Conservation (phyloP, 2,113 vertebrate species). For the Mus spicilegus region DNA sequence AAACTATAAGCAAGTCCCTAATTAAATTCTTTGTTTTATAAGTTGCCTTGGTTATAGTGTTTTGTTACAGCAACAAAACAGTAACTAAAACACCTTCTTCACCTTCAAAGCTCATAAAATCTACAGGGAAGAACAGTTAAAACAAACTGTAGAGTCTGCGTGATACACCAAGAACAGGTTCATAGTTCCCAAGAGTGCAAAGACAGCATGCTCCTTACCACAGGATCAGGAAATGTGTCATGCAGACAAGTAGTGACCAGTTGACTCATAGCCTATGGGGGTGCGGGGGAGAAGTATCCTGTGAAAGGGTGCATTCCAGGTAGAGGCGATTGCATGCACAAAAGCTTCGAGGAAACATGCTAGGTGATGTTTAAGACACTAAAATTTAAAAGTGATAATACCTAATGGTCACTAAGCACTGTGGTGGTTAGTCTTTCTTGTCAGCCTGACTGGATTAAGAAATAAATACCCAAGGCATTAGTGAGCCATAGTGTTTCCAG, state of each 20-base stretch:
- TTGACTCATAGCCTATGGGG: not conserved
- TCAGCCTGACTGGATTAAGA: not conserved
- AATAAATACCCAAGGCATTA: not conserved
- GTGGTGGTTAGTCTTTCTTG: not conserved
- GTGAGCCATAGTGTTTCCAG: not conserved
- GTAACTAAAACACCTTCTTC: not conserved
- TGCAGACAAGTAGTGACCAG: not conserved
- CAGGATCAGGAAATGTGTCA: not conserved
- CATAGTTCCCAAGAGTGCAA: not conserved
- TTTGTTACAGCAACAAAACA: not conserved
- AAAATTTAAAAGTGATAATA: not conserved
- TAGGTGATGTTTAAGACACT: not conserved
- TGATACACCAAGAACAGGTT: not conserved
- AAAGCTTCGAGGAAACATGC: not conserved
- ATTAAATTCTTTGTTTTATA: not conserved
- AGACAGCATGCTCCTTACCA: not conserved
- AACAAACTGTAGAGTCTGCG: not conserved
- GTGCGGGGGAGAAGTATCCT: not conserved
- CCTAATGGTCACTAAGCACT: not conserved
- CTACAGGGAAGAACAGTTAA: not conserved
- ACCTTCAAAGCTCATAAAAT: not conserved
- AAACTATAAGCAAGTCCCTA: not conserved
- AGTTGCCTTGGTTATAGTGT: not conserved
- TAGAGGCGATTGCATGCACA: not conserved
- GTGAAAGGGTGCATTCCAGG: not conserved